Base-by-base conservation (phyloP, 2,797 vertebrate genomes). In the Antennarius maculatus region DNA sequence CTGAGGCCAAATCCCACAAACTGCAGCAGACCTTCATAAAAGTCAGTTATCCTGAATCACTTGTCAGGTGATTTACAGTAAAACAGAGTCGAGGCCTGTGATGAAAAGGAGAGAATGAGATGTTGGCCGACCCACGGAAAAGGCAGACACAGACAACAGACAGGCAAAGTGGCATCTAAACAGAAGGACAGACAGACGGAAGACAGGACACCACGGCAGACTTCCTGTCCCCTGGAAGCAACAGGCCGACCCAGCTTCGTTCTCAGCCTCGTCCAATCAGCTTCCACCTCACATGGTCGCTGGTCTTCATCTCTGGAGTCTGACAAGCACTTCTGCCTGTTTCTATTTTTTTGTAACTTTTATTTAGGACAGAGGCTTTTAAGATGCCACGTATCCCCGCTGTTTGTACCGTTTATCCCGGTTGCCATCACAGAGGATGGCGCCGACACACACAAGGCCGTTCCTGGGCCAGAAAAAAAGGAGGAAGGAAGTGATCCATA, bases 311-410 rank as follows among this genome's bases (percentile, higher is more conserved):
- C 85, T 73, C 61, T 29, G 53, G 2, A 79, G 43, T 67, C 51
- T 84, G 84, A 86, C 86, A 86, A 39, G 71, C 52, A 54, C 46
- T 54, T 54, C 73, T 71, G 69, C 57, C 77, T 74, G 70, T 28
- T 67, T 69, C 45, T 78, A 60, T 77, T 77, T 78, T 78, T 82
- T 71, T 72, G 66, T 65, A 74, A 71, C 71, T 85, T 89, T 87
- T 90, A 91, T 91, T 90, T 89, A 81, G 85, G 74, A 84, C 77
- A 73, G 67, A 88, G 82, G 89, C 86, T 92, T 92, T 91, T 91
- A 91, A 86, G 81, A 84, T 85, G 89, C 86, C 86, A 81, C 74
- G 77, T 73, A 76, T 82, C 79, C 76, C 61, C 17, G 47, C 72
- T 79, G 79, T 84, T 89, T 80, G 77, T 54, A 76, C 54, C 74